Base-by-base conservation (phyloP, 2,113 vertebrate genomes). In the Danionella cerebrum region DNA sequence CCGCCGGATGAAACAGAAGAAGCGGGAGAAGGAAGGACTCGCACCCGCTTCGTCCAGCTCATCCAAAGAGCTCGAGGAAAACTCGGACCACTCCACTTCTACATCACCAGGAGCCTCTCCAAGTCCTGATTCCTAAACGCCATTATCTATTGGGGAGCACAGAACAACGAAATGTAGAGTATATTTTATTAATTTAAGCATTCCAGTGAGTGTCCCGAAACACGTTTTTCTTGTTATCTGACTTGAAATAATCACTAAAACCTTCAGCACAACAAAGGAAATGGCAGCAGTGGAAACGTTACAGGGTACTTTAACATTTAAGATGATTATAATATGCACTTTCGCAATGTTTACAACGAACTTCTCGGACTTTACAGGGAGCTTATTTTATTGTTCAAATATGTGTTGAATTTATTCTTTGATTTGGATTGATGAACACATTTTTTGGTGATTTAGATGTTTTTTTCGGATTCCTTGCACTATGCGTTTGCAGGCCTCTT, bases 1-100 rank as follows among this genome's bases (percentile, higher is more conserved):
- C 81, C 72, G 96, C 35, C 76, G 96, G 27, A 98, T 98, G 96
- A 98, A 98, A 69, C 95, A 98, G 86, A 98, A 98, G 74, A 98
- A 97, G 47, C 84, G 96, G 12, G 96, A 98, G 70, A 90, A 91
- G 6, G 95, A 98, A 78, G 90, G 90, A 27, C 81, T 88, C 1
- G 77, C 75, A 11, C 81, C 83, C 0, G 31, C 74, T 3, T 77
- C 69, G 1, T 65, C 52, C 25, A 74, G 67, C 29, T 3, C 66
- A 8, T 55, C 79, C 6, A 92, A 89, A 71, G 96, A 96, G 16
- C 69, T 79, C 1, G 86, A 89, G 0, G 94, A 98, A 59, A 67
- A 76, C 21, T 93, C 92, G 0, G 94, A 98, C 67, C 89, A 90
- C n/a, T 97, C 93, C 9, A 87, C 80, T n/a, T 91, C 93, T 72